Conservation (phyloP, 1,140 invertebrate species). For the Pseudoatta argentina region DNA sequence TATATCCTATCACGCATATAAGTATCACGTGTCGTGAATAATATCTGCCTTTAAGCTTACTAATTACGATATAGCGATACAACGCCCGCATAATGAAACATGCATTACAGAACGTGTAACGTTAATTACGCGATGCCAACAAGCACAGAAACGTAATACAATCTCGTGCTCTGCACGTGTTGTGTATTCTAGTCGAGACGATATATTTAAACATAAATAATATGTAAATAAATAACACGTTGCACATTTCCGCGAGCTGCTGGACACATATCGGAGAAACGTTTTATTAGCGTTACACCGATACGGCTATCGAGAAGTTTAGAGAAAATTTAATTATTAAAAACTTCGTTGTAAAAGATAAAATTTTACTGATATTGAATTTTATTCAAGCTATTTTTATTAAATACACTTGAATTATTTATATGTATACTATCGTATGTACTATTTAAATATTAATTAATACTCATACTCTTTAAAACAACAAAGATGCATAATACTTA, state of each 20-base stretch:
- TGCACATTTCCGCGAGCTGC: conserved; percentile 5
- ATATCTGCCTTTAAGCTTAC: conserved; percentile 63
- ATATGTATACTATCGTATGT: background rate
- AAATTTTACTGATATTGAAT: conserved; percentile 21
- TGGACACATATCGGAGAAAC: conserved; percentile 16
- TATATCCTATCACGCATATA: conserved; percentile 32
- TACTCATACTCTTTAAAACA: background rate
- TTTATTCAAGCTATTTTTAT: background rate
- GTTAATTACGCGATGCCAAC: conserved; percentile 56
- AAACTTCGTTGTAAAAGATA: conserved; percentile 8
- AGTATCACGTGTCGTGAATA: conserved; percentile 56
- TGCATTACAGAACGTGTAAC: conserved; percentile 56
- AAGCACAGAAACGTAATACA: conserved; percentile 52
- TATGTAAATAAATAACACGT: conserved; percentile 47
- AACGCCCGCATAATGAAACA: conserved; percentile 60
- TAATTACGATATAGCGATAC: conserved; percentile 57
- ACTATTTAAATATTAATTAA: background rate
- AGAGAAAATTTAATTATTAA: conserved; percentile 45
- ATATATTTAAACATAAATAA: conserved; percentile 53
- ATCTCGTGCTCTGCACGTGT: conserved; percentile 24
- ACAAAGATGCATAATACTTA: background rate
- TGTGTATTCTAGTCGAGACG: conserved; percentile 41
- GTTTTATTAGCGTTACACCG: conserved; percentile 9
- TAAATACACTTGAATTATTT: background rate
- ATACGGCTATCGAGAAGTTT: conserved; percentile 25